A percentile compares a stretch with the other conserved stretches of the same genome.
These are phyloP conservation scores for Emmelina monodactyla DNA, from an alignment of 2,888 invertebrate genomes.

Conservation along the genomic window DNA sequence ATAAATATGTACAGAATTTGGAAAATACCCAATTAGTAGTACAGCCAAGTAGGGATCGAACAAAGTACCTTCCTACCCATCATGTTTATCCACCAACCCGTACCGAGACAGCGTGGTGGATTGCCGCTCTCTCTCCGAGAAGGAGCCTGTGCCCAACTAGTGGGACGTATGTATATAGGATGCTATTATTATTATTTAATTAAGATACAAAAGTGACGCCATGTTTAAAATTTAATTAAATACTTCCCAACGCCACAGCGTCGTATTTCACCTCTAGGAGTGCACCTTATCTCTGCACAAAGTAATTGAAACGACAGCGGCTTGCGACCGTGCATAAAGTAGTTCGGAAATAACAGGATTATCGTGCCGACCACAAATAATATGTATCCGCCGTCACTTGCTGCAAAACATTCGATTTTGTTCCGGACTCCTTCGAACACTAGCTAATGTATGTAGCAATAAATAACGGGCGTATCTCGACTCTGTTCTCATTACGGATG, in stretches of 20 bases:
- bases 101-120: too few relatives aligned
- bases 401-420: constrained; percentile 36
- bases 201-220: too few relatives aligned
- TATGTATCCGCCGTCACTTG: constrained; percentile 5
- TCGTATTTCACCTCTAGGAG: constrained; percentile 42
- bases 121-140: too few relatives aligned
- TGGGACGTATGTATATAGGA: too few relatives aligned
- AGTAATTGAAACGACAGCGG: constrained; percentile 24
- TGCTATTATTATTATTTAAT: too few relatives aligned
- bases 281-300: constrained; percentile 37
- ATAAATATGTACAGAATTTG: too few relatives aligned
- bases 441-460: constrained; percentile 40
- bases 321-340: constrained; percentile 18
- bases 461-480: constrained; percentile 60
- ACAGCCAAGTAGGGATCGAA: too few relatives aligned
- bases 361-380: too few relatives aligned
- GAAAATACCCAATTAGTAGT: too few relatives aligned
- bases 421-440: constrained; percentile 28
- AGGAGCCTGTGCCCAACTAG: too few relatives aligned
- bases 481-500: constrained; percentile 64
- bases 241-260: constrained; percentile 24
- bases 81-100: too few relatives aligned
- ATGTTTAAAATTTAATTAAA: constrained; percentile 3
- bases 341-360: constrained; percentile 15
- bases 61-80: too few relatives aligned